Percentiles rank a stretch among this genome's conserved stretches.
Conservation (phyloP, 2,888 invertebrate species). For the Anthophora plumipes region DNA sequence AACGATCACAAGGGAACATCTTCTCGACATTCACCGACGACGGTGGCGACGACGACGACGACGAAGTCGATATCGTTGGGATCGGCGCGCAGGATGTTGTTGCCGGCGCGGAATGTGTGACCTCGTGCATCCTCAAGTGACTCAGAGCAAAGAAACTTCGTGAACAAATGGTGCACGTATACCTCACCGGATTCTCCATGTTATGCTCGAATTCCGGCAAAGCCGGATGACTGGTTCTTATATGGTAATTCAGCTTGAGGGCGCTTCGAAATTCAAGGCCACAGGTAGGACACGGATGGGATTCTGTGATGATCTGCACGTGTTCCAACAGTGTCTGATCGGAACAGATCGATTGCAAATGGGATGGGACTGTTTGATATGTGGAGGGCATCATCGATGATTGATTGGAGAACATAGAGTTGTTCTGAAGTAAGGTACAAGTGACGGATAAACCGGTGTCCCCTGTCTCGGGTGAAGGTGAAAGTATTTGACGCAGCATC, state of each 20-base stretch:
- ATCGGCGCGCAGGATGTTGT: conserved; percentile 55
- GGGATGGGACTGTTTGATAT: conserved; percentile 74
- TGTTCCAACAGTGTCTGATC: conserved; percentile 74
- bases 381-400: conserved; percentile 75
- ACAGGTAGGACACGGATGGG: conserved; percentile 80
- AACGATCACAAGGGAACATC: conserved; percentile 80
- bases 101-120: conserved; percentile 72
- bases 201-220: conserved; percentile 63
- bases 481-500: conserved; percentile 83
- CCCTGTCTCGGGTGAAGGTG: conserved; percentile 81
- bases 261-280: conserved; percentile 81
- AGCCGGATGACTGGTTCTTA: conserved; percentile 77
- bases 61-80: conserved; percentile 35
- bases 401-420: conserved; percentile 77
- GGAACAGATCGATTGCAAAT: conserved; percentile 60
- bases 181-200: conserved; percentile 73
- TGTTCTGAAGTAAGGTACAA: conserved; percentile 75
- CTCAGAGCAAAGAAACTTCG: conserved; percentile 79
- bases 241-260: conserved; percentile 82
- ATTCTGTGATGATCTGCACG: conserved; percentile 77
- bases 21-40: conserved; percentile 71
- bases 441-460: conserved; percentile 70
- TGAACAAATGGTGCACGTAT: conserved; percentile 79
- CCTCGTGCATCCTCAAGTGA: conserved; percentile 80
- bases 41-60: neutral